phyloP scores from a whole-genome alignment of 2,888 invertebrate species.

The Uropetala carovei region DNA sequence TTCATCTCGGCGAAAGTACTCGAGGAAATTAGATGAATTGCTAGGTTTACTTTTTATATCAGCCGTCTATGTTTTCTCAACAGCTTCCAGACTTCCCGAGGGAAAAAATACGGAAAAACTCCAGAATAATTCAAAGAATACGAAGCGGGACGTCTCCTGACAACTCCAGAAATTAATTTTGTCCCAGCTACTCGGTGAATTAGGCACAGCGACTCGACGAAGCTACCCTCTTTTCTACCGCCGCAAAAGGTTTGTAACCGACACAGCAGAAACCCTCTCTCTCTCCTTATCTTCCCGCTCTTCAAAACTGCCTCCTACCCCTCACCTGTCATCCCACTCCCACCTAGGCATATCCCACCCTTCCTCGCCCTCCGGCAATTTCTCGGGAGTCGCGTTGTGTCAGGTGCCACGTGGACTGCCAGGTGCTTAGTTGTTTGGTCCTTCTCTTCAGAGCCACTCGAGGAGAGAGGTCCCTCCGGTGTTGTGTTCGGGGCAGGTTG shows the following conservation, averaged over 20 bases:
- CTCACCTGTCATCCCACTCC: background rate
- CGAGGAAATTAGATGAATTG: background rate
- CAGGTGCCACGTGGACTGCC: slow-evolving; percentile 20
- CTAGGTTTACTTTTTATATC: background rate
- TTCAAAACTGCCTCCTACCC: background rate
- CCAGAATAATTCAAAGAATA: background rate
- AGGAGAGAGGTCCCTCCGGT: background rate
- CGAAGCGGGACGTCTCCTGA: slow-evolving; percentile 1
- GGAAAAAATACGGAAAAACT: slow-evolving; percentile 15
- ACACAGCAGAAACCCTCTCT: background rate
- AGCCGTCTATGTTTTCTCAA: background rate
- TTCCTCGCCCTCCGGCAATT: background rate
- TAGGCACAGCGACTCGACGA: background rate
- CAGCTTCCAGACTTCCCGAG: background rate
- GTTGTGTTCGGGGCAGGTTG: slow-evolving; percentile 16
- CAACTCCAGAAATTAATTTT: slow-evolving; percentile 37
- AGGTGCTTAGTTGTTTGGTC: background rate
- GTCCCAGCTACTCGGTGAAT: background rate
- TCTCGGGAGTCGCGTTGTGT: background rate
- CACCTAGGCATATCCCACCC: background rate
- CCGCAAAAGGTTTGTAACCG: slow-evolving; percentile 11
- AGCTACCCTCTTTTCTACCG: background rate
- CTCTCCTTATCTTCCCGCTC: background rate
- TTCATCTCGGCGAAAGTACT: background rate
- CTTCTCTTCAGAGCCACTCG: background rate